phyloP scores from a whole-genome alignment of 2,113 vertebrate species.

The Cheirogaleus medius region DNA sequence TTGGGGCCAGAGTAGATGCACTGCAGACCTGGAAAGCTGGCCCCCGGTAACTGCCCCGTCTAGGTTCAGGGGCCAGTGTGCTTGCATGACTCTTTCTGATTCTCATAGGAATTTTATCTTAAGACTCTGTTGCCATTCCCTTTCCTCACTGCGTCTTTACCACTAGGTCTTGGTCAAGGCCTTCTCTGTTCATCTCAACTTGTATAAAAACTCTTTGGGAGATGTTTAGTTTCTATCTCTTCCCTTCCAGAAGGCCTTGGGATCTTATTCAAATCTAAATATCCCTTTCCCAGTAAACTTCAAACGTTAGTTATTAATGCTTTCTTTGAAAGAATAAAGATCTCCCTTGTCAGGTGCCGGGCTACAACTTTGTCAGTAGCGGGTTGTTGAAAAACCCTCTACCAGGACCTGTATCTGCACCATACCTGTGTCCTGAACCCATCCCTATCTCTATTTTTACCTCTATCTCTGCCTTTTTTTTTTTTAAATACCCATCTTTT shows the following conservation, averaged over 20 bases:
- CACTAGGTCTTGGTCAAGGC: not conserved
- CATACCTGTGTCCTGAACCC: not conserved
- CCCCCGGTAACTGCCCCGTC: accelerated
- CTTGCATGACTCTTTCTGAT: not conserved
- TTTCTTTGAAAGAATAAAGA: not conserved
- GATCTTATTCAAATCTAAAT: not conserved
- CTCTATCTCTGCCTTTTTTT: not conserved
- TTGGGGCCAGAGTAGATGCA: not conserved
- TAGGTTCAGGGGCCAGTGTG: too few species aligned
- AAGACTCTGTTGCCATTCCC: not conserved
- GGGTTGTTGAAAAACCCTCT: not conserved
- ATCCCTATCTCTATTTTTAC: not conserved
- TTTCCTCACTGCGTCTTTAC: not conserved
- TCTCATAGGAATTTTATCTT: not conserved
- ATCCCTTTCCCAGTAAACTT: not conserved
- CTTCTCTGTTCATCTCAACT: not conserved
- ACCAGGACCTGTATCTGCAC: not conserved
- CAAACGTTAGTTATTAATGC: not conserved
- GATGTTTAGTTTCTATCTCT: not conserved
- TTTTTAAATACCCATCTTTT: not conserved
- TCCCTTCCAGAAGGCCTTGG: not conserved
- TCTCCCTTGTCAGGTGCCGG: not conserved
- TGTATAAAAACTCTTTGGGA: not conserved
- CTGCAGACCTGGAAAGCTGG: not conserved
- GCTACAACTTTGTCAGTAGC: not conserved